Evolutionary conservation across 2,797 vertebrate genomes (phyloP), one percentile per base, ranked within the genome.

Genomic region (Halcyon chelicuti): DNA sequence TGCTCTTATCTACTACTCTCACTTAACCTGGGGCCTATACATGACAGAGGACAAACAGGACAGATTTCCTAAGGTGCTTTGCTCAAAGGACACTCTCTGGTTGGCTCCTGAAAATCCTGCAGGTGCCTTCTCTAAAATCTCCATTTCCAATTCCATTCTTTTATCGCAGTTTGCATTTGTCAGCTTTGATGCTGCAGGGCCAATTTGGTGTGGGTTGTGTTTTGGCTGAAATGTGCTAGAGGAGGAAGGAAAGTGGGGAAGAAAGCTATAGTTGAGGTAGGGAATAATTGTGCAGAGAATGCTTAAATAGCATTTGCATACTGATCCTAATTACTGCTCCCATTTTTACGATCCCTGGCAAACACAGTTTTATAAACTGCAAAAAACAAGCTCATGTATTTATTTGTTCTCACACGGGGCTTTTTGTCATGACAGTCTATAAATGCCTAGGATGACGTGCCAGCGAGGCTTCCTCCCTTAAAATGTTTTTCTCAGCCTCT

Each of bases 301-400:
- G 49, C 65, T 94, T 73, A 79, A 88, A 85, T 47, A 86, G 58
- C 54, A 94, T 79, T 75, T 94, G 51, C 83, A 72, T 66, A 94
- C 74, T 46, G 85, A 88, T 93, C 58, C 78, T 90, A 91, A 93
- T 93, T 91, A 83, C 46, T 72, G 46, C 37, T 92, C 84, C n/a
- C 40, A 20, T 77, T 94, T 91, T 90, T 75, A 90, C 8, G 7
- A 77, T 37, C 28, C 9, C 5, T 65, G 62, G 72, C 66, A 95
- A 79, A 67, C 49, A 65, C 25, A 72, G 72, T 58, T 92, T 74
- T 44, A 68, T 68, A 80, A 95, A 76, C 33, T 74, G 80, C 72
- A 93, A 28, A 81, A 51, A 94, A 37, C 12, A 54, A 66, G 39
- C 35, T 76, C 12, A 6, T 47, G 25, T 67, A 74, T 90, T 83